Conservation (phyloP, 2,888 invertebrate species). For the Hesperia comma region DNA sequence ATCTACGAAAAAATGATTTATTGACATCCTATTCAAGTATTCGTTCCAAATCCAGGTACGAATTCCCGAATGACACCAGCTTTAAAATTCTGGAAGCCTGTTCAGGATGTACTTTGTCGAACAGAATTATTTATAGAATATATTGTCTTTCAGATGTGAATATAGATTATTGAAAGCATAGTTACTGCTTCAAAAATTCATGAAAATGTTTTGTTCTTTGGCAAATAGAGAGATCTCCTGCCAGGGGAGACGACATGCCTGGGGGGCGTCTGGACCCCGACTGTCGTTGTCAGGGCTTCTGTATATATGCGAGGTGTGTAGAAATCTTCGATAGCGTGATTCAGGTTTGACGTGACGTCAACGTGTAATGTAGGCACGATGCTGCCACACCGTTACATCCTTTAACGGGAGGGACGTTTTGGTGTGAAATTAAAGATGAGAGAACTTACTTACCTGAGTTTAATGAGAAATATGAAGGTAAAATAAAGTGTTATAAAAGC, state of each 20-base stretch:
- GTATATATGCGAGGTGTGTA: too few species aligned
- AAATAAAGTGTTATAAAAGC: not conserved
- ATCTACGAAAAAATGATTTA: not conserved
- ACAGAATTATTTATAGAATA: slow-evolving; percentile 33
- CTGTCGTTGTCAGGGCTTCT: too few species aligned
- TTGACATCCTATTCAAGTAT: not conserved
- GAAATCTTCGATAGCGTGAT: too few species aligned
- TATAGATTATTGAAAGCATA: slow-evolving; percentile 45
- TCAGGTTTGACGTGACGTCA: too few species aligned
- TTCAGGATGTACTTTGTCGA: not conserved
- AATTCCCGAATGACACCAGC: not conserved
- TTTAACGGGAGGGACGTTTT: too few species aligned
- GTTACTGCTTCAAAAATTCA: slow-evolving; percentile 7
- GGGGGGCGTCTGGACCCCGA: too few species aligned
- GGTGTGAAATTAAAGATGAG: too few species aligned
- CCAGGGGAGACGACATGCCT: too few species aligned
- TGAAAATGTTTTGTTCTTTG: not conserved
- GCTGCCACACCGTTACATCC: too few species aligned
- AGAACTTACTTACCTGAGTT: not conserved
- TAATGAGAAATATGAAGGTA: not conserved
- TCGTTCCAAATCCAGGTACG: not conserved
- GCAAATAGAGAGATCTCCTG: too few species aligned
- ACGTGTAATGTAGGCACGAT: too few species aligned
- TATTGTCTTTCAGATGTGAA: slow-evolving; percentile 37
- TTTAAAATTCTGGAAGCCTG: not conserved